Evolutionary conservation across 2,888 invertebrate genomes (phyloP).

Genomic region (Calameuta idolon): DNA sequence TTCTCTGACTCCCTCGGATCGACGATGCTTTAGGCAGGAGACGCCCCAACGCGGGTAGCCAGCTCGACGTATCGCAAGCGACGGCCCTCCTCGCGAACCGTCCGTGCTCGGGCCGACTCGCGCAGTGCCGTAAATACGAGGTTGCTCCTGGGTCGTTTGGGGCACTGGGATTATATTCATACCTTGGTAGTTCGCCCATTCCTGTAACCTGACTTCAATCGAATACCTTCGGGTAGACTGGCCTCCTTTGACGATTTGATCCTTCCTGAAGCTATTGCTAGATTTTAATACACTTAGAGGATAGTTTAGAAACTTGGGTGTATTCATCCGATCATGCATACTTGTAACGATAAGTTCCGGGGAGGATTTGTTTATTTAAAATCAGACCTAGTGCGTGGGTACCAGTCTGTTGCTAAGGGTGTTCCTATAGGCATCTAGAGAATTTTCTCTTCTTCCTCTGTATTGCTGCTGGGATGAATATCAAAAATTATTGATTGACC

Average conservation of each 20-base stretch:
- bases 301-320: background rate
- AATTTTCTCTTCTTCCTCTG: background rate
- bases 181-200: background rate
- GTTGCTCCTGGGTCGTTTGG: conserved; percentile 18
- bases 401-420: background rate
- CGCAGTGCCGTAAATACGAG: conserved; percentile 55
- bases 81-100: conserved; percentile 55
- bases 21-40: conserved; percentile 56
- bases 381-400: background rate
- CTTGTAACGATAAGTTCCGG: background rate
- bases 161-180: background rate
- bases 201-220: background rate
- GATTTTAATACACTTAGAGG: background rate
- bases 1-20: conserved; percentile 22
- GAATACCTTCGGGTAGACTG: background rate
- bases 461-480: background rate
- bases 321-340: background rate
- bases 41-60: conserved; percentile 63
- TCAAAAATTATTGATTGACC: background rate
- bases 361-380: background rate
- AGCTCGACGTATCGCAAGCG: conserved; percentile 61
- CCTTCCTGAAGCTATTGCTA: background rate
- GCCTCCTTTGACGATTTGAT: background rate
- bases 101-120: conserved; percentile 56
- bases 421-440: background rate